phyloP scores from a whole-genome alignment of 2,113 vertebrate species.

The Leptobrachium leishanense region DNA sequence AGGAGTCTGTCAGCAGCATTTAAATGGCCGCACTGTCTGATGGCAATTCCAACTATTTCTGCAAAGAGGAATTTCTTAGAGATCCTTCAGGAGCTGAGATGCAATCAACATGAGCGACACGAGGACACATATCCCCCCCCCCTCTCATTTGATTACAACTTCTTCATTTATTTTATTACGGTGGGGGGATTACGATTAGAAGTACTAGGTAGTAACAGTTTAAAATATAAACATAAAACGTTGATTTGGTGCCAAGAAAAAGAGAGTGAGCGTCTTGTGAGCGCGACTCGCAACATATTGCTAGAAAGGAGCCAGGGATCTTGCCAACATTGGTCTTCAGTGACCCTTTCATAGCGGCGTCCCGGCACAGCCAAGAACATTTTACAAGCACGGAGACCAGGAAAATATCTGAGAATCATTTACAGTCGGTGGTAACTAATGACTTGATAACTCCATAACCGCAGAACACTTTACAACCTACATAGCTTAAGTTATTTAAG shows the following conservation, averaged over 20 bases:
- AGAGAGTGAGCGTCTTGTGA: slow-evolving; percentile 67
- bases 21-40: slow-evolving; percentile 58
- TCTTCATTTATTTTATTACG: slow-evolving; percentile 70
- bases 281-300: slow-evolving; percentile 55
- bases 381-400: background rate
- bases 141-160: slow-evolving; percentile 73
- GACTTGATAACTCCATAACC: no score
- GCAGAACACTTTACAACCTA: no score
- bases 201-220: slow-evolving; percentile 66
- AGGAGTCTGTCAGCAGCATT: slow-evolving; percentile 59
- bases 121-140: slow-evolving; percentile 69
- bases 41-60: slow-evolving; percentile 30
- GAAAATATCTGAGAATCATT: no score
- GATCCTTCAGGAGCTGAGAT: slow-evolving; percentile 61
- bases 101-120: slow-evolving; percentile 72
- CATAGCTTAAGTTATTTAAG: no score
- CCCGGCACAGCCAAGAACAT: slow-evolving; percentile 20
- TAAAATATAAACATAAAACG: slow-evolving; percentile 66
- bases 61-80: slow-evolving; percentile 56
- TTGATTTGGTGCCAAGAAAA: slow-evolving; percentile 73
- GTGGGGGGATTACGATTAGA: background rate
- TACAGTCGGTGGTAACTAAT: no score
- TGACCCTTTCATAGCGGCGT: slow-evolving; percentile 25
- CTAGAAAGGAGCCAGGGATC: background rate
- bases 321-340: slow-evolving; percentile 57